These are phyloP conservation scores for Drosophila aff. DNA, from an alignment of 1,140 invertebrate genomes.

Conservation along the genomic window DNA sequence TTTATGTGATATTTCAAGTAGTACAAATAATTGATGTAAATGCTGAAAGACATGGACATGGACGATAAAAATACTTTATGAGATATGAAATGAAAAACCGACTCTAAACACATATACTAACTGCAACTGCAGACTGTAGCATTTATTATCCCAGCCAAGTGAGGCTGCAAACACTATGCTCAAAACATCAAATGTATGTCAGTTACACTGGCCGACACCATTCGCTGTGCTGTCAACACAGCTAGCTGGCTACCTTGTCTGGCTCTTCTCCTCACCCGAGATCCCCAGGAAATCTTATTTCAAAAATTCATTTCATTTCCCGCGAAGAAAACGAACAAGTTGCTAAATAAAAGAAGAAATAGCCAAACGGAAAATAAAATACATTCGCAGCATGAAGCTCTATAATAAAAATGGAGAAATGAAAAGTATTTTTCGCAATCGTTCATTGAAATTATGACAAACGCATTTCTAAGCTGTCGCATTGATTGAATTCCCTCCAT, in stretches of 20 bases:
- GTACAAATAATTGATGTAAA: neutral
- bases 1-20: neutral
- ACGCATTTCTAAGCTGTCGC: constrained; percentile 81
- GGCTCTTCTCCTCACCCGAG: constrained; percentile 11
- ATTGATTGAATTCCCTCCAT: constrained; percentile 71
- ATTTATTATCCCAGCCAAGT: constrained; percentile 1
- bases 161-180: constrained; percentile 46
- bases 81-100: too few relatives aligned
- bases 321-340: constrained; percentile 33
- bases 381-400: constrained; percentile 33
- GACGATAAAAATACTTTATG: neutral
- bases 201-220: constrained; percentile 67
- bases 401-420: constrained; percentile 60
- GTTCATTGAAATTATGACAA: constrained; percentile 81
- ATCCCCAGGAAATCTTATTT: constrained; percentile 63
- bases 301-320: constrained; percentile 77
- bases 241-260: constrained; percentile 12
- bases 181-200: constrained; percentile 69
- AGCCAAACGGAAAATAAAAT: constrained; percentile 22
- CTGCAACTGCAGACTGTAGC: neutral
- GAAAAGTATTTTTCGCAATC: constrained; percentile 74
- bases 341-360: constrained; percentile 30
- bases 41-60: neutral
- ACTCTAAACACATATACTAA: neutral
- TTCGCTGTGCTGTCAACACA: constrained; percentile 60